These are phyloP conservation scores for Phymatocera aterrima DNA, from an alignment of 2,888 invertebrate genomes.

Conservation along the genomic window DNA sequence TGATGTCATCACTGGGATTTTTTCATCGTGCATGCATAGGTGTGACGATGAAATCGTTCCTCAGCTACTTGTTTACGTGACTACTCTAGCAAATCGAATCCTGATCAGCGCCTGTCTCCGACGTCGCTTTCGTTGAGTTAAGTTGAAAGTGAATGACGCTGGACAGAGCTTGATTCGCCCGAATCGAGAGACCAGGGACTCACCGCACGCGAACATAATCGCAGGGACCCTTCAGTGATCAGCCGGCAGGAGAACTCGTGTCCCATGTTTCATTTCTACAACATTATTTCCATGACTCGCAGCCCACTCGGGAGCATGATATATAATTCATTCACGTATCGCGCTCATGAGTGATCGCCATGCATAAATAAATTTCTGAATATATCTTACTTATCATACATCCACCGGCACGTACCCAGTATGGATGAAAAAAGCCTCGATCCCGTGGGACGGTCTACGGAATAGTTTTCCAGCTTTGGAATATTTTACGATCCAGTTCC, in stretches of 20 bases:
- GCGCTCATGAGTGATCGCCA: neutral
- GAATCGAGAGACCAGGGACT: neutral
- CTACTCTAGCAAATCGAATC: neutral
- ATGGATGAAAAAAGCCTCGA: neutral
- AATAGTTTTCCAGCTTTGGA: conserved; percentile 49
- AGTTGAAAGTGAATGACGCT: neutral
- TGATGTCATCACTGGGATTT: too few species aligned
- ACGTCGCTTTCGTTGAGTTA: neutral
- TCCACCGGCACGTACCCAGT: neutral
- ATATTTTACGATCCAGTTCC: conserved; percentile 51
- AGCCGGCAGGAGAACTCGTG: neutral
- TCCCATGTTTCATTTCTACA: conserved; percentile 4
- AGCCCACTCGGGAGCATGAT: neutral
- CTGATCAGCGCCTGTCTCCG: neutral
- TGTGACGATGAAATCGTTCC: too few species aligned
- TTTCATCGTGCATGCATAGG: too few species aligned
- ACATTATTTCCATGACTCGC: neutral
- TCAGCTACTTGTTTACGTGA: neutral
- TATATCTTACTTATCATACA: neutral
- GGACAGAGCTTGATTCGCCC: neutral
- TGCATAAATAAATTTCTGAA: neutral
- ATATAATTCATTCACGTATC: conserved; percentile 5
- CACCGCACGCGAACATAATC: neutral
- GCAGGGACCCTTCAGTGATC: neutral
- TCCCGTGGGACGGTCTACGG: conserved; percentile 19